Conservation (phyloP, 2,888 invertebrate species). For the Sphaerophoria rueppellii region DNA sequence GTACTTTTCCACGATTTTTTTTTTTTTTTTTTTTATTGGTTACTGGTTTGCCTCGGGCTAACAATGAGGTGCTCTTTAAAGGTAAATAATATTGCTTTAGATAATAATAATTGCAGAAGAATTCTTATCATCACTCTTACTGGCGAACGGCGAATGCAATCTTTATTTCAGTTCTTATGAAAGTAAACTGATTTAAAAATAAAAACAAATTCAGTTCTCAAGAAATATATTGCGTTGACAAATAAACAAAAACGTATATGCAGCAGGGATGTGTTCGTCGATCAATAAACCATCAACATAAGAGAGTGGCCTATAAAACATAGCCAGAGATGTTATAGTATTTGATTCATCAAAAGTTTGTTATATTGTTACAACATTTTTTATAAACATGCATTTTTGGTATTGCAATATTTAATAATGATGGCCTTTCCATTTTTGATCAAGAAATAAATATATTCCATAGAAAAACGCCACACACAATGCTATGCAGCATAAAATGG, state of each 20-base stretch:
- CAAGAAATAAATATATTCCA: neutral
- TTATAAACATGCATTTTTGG: too few species aligned
- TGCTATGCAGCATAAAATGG: constrained; percentile 12
- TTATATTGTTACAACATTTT: too few species aligned
- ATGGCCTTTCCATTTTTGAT: too few species aligned
- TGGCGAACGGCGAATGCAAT: neutral
- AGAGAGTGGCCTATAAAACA: neutral
- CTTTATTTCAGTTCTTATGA: neutral
- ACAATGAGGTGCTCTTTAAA: neutral
- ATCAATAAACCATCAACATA: neutral
- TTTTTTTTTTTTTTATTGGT: too few species aligned
- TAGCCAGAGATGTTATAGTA: too few species aligned
- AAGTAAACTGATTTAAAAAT: constrained; percentile 9
- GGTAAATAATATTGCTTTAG: constrained; percentile 10
- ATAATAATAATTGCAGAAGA: neutral
- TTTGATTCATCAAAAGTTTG: too few species aligned
- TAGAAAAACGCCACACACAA: neutral
- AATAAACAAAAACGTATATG: constrained; percentile 5
- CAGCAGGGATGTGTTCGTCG: neutral
- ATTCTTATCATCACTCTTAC: constrained; percentile 25
- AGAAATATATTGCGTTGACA: neutral
- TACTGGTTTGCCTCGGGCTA: neutral
- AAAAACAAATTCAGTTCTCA: neutral
- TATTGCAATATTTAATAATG: too few species aligned
- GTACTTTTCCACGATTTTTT: constrained; percentile 44